phyloP scores from a whole-genome alignment of 2,888 invertebrate species.

The Platycheirus rosarum region DNA sequence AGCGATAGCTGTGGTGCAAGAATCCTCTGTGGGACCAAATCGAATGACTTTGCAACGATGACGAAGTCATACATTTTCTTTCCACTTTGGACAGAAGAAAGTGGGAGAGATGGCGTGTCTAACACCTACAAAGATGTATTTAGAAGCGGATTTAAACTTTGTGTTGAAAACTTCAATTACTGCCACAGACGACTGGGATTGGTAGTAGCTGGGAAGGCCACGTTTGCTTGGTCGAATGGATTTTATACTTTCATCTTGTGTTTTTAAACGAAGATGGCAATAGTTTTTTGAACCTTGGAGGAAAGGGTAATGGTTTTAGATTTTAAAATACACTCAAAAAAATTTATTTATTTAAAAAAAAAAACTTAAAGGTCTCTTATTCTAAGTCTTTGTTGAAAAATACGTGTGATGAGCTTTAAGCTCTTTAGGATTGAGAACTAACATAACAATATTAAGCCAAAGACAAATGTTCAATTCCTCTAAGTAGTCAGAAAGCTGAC shows the following conservation, averaged over 20 bases:
- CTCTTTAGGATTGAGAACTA: no score
- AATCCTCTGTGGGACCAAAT: conserved; percentile 52
- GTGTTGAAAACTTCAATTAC: conserved; percentile 68
- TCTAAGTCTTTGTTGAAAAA: no score
- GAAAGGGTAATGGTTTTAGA: background rate
- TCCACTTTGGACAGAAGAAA: conserved; percentile 1
- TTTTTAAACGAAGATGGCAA: conserved; percentile 41
- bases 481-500: no score
- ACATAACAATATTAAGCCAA: no score
- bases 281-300: conserved; percentile 4
- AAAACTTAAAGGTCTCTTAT: conserved; percentile 31
- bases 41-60: conserved; percentile 69
- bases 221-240: conserved; percentile 27
- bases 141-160: conserved; percentile 68
- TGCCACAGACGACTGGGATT: conserved; percentile 14
- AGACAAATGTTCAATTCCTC: no score
- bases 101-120: conserved; percentile 5
- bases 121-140: conserved; percentile 62
- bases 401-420: no score
- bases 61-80: conserved; percentile 60
- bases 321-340: conserved; percentile 10
- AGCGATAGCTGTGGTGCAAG: conserved; percentile 16
- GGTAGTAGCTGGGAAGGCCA: background rate
- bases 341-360: no score
- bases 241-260: conserved; percentile 53